A percentile compares a stretch with the other conserved stretches of the same genome.
These are phyloP conservation scores for Pyrocoelia pectoralis DNA, from an alignment of 2,888 invertebrate genomes.

Conservation along the genomic window DNA sequence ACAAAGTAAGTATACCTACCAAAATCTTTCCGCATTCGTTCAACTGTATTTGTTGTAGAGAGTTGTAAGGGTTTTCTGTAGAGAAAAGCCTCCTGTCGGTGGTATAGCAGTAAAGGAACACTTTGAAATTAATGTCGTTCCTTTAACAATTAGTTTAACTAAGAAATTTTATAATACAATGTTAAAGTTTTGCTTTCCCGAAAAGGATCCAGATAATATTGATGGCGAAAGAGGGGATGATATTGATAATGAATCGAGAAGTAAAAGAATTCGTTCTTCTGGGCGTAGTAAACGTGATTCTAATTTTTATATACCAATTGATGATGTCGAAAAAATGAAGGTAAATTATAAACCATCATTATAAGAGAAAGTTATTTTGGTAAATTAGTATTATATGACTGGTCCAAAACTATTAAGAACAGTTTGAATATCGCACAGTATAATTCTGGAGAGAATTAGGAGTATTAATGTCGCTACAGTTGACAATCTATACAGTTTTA, in stretches of 20 bases:
- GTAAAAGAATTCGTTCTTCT: slow-evolving; percentile 59
- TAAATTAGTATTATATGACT: too few relatives aligned
- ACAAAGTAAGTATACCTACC: slow-evolving; percentile 69
- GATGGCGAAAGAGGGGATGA: slow-evolving; percentile 70
- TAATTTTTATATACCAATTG: slow-evolving; percentile 89
- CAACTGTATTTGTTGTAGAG: slow-evolving; percentile 65
- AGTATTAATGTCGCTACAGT: too few relatives aligned
- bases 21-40: too few relatives aligned
- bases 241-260: slow-evolving; percentile 64
- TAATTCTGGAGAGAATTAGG: too few relatives aligned
- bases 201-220: slow-evolving; percentile 85
- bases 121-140: slow-evolving; percentile 97
- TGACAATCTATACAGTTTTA: too few relatives aligned
- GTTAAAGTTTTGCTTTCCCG: slow-evolving; percentile 97
- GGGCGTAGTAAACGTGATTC: slow-evolving; percentile 76
- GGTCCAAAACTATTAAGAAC: too few relatives aligned
- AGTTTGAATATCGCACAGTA: too few relatives aligned
- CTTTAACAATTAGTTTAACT: slow-evolving; percentile 89
- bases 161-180: slow-evolving; percentile 97
- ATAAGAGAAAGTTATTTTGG: too few relatives aligned
- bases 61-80: slow-evolving; percentile 92
- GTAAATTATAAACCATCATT: too few relatives aligned
- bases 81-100: slow-evolving; percentile 97
- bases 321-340: slow-evolving; percentile 98
- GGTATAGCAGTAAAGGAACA: slow-evolving; percentile 99